phyloP scores from a whole-genome alignment of 2,888 invertebrate genomes.

The Eupithecia inturbata region DNA sequence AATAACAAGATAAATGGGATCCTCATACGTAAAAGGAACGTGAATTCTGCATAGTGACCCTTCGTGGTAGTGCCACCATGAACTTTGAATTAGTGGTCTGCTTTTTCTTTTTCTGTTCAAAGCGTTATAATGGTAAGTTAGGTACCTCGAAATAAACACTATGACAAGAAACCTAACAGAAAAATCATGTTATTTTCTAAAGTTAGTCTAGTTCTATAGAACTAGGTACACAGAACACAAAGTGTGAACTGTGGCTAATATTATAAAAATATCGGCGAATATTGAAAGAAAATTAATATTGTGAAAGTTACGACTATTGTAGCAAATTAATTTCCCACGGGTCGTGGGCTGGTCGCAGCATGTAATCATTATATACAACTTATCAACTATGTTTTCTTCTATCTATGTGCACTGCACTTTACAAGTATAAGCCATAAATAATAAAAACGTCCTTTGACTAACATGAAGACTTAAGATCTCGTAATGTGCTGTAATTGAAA shows the following conservation, averaged over 20 bases:
- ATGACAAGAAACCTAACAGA: no score
- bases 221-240: neutral
- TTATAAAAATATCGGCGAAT: slow-evolving; percentile 26
- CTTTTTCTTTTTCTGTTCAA: no score
- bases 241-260: neutral
- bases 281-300: slow-evolving; percentile 51
- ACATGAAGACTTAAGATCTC: neutral
- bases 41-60: neutral
- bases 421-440: slow-evolving; percentile 22
- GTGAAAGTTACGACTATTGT: slow-evolving; percentile 54
- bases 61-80: no score
- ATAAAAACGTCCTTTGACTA: slow-evolving; percentile 26
- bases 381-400: slow-evolving; percentile 30
- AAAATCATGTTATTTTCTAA: no score
- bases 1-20: neutral
- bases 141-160: no score
- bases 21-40: neutral
- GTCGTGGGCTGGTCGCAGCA: slow-evolving; percentile 37
- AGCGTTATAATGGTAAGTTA: no score
- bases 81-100: no score
- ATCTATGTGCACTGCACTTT: neutral
- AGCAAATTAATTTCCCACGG: slow-evolving; percentile 62
- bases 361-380: slow-evolving; percentile 54
- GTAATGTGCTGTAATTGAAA: neutral
- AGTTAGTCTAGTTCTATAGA: neutral